These are phyloP conservation scores for Griposia aprilina DNA, from an alignment of 2,888 invertebrate species.

Conservation along the genomic window DNA sequence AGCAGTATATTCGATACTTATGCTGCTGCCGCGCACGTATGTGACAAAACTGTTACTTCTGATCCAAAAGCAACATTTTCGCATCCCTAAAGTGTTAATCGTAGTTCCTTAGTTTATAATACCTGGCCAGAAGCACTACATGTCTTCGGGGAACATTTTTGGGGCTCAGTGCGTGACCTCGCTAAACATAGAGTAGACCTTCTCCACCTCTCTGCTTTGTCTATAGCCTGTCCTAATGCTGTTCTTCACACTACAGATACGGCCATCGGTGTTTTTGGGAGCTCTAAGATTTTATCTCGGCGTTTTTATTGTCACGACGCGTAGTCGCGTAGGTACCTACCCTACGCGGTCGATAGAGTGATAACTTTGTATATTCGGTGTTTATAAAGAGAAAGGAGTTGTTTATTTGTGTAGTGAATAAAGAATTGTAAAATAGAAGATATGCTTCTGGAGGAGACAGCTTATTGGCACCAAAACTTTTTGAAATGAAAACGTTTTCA, in stretches of 20 bases:
- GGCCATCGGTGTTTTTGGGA: constrained; percentile 66
- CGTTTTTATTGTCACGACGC: constrained; percentile 68
- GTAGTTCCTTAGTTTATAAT: background rate
- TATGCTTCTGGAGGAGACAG: background rate
- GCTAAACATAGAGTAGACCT: constrained; percentile 11
- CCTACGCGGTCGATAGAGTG: constrained; percentile 37
- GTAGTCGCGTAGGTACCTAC: constrained; percentile 52
- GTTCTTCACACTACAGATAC: constrained; percentile 70
- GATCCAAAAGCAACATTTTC: too few relatives aligned
- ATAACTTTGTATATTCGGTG: constrained; percentile 48
- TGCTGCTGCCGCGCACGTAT: background rate
- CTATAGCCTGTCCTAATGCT: constrained; percentile 45
- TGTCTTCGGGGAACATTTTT: background rate
- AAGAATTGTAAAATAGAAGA: background rate
- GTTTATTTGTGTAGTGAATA: constrained; percentile 19
- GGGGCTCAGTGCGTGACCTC: background rate
- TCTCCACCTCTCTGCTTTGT: constrained; percentile 23
- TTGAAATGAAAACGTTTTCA: too few relatives aligned
- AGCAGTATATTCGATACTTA: background rate
- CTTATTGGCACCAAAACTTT: background rate
- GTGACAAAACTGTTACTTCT: background rate
- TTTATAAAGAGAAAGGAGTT: constrained; percentile 35
- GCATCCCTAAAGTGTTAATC: background rate
- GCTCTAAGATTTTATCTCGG: constrained; percentile 63
- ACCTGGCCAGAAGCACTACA: background rate